Conservation (phyloP, 1,140 invertebrate genomes). For the Caenorhabditis latens region DNA sequence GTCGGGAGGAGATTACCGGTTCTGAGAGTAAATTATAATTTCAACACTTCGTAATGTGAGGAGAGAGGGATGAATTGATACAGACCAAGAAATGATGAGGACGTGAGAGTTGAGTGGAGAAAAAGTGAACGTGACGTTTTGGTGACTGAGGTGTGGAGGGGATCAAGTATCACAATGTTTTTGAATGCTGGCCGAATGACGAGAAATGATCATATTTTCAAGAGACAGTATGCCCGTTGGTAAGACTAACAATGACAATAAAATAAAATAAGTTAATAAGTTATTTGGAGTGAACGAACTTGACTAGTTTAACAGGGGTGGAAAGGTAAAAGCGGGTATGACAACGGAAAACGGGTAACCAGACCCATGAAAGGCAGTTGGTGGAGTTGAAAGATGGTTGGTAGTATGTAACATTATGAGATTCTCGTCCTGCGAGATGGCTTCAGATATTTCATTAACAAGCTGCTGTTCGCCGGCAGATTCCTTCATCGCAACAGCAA, state of each 20-base stretch:
- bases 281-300: slow-evolving; percentile 1
- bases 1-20: slow-evolving; percentile 45
- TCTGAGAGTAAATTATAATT: slow-evolving; percentile 55
- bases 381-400: neutral
- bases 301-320: slow-evolving; percentile 39
- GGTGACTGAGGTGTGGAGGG: slow-evolving; percentile 37
- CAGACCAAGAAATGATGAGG: neutral
- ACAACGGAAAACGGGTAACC: slow-evolving; percentile 43
- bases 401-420: neutral
- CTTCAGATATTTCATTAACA: neutral
- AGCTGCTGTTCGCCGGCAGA: slow-evolving; percentile 36
- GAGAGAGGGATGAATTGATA: neutral
- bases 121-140: slow-evolving; percentile 41
- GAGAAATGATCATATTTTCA: slow-evolving; percentile 22
- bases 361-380: slow-evolving; percentile 53
- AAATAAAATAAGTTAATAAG: slow-evolving; percentile 49
- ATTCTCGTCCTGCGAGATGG: slow-evolving; percentile 31
- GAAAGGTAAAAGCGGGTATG: slow-evolving; percentile 53
- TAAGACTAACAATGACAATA: slow-evolving; percentile 29
- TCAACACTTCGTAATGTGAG: slow-evolving; percentile 32
- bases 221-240: slow-evolving; percentile 48
- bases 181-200: slow-evolving; percentile 42
- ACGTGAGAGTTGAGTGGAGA: neutral
- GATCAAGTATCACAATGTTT: slow-evolving; percentile 47
- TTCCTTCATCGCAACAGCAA: slow-evolving; percentile 60